Conservation (phyloP, 2,888 invertebrate species). For the Amblyteles armatorius region DNA sequence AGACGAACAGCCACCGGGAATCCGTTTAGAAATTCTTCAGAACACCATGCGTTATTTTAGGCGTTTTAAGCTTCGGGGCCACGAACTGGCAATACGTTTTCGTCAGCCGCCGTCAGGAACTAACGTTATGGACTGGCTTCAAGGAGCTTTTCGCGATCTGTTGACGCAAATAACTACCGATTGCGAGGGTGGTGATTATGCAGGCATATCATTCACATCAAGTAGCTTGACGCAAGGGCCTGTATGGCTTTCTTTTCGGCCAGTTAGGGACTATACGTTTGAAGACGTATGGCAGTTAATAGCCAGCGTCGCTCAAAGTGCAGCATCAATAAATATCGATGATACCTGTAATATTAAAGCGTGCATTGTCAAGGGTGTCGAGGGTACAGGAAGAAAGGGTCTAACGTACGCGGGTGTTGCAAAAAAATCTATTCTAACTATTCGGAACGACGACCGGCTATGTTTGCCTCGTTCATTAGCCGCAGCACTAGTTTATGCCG, state of each 20-base stretch:
- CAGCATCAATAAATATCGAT: background rate
- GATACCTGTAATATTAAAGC: background rate
- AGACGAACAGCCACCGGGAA: too few relatives aligned
- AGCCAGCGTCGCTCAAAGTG: background rate
- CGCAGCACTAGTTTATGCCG: background rate
- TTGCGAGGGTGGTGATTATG: background rate
- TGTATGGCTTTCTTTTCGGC: constrained; percentile 16
- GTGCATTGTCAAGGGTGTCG: background rate
- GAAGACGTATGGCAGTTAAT: constrained; percentile 21
- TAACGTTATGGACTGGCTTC: background rate
- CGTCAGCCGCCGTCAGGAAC: background rate
- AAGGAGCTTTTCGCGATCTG: background rate
- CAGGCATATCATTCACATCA: background rate
- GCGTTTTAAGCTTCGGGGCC: too few relatives aligned
- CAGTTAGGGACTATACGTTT: background rate
- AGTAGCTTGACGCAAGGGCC: background rate
- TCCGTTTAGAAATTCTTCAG: too few relatives aligned
- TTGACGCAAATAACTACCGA: background rate
- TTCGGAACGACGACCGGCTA: constrained; percentile 1
- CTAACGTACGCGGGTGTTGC: background rate
- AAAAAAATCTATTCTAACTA: constrained; percentile 21
- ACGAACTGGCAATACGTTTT: background rate
- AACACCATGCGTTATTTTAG: too few relatives aligned
- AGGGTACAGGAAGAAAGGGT: background rate
- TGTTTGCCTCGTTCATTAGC: constrained; percentile 8